Percentiles rank a stretch among this genome's conserved stretches.
phyloP scores from a whole-genome alignment of 2,888 invertebrate genomes.

The Nymphalis c-album region DNA sequence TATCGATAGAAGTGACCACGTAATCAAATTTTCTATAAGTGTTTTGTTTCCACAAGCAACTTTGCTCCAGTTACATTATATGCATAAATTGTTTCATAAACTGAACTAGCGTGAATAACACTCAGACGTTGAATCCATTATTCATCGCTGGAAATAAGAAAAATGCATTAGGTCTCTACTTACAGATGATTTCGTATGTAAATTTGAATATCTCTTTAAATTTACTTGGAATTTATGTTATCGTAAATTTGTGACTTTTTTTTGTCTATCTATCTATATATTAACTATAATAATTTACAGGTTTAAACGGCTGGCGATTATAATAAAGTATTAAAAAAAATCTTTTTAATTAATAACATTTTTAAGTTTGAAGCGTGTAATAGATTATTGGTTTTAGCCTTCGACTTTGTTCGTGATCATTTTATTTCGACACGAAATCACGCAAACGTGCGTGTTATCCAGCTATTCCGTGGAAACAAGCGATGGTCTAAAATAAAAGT shows the following conservation, averaged over 20 bases:
- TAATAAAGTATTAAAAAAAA: no score
- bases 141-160: constrained; percentile 10
- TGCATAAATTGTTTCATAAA: no score
- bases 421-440: not conserved
- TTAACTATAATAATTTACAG: no score
- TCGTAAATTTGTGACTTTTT: no score
- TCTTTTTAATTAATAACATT: no score
- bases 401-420: no score
- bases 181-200: constrained; percentile 4
- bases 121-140: not conserved
- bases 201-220: constrained; percentile 7
- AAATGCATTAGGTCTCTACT: constrained; percentile 12
- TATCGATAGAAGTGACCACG: no score
- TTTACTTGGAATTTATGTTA: not conserved
- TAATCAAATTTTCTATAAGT: not conserved
- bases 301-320: no score
- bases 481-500: not conserved
- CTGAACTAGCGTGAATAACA: not conserved
- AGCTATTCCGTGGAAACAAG: not conserved
- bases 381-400: no score
- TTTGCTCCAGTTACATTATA: no score
- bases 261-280: no score
- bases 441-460: not conserved
- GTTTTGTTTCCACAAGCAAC: not conserved
- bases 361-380: no score